Conservation (phyloP, 2,113 vertebrate genomes). For the Tinamus guttatus region DNA sequence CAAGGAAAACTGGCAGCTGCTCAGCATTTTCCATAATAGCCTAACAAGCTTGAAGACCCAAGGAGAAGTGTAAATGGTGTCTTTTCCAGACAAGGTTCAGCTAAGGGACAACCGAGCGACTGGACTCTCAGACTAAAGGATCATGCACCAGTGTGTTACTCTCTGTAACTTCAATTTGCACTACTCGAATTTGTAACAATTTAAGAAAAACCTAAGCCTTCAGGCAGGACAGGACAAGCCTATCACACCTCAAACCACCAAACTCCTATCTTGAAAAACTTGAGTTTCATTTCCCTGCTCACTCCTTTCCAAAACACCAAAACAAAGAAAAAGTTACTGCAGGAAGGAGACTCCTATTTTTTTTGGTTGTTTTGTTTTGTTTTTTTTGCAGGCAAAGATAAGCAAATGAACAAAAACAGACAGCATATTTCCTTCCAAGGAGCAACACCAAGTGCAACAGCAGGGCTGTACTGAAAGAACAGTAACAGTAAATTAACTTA, state of each 20-base stretch:
- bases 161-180: neutral
- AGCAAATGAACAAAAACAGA: neutral
- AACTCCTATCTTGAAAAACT: neutral
- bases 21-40: fast-evolving
- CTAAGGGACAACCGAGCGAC: neutral
- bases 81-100: neutral
- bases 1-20: neutral
- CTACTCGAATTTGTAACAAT: fast-evolving
- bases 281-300: neutral
- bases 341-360: neutral
- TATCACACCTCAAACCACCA: neutral
- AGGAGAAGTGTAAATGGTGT: fast-evolving
- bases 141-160: fast-evolving
- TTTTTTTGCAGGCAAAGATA: neutral
- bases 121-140: neutral
- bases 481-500: neutral
- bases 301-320: neutral
- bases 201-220: neutral
- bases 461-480: neutral
- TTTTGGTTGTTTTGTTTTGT: too few relatives aligned
- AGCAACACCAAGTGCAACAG: neutral
- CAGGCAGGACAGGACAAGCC: neutral
- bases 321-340: neutral
- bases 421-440: neutral
- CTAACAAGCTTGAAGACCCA: neutral